A percentile compares a stretch with the other conserved stretches of the same genome.
Conservation (phyloP, 2,888 invertebrate genomes). For the Matsumyia berberina region DNA sequence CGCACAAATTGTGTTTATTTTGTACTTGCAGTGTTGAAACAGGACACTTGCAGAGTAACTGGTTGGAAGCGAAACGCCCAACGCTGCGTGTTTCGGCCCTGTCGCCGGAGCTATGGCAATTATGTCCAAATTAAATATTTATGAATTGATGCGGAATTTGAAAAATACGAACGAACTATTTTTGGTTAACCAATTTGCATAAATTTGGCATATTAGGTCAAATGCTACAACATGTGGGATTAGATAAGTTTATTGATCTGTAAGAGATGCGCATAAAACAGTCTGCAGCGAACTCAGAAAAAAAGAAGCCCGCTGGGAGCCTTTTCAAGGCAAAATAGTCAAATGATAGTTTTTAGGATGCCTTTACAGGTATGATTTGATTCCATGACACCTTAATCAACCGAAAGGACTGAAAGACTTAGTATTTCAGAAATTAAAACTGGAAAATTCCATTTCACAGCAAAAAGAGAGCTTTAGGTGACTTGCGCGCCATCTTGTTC, state of each 20-base stretch:
- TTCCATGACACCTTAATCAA: too few species aligned
- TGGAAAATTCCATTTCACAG: too few species aligned
- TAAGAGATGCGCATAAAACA: neutral
- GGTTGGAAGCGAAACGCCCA: neutral
- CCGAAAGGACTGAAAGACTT: too few species aligned
- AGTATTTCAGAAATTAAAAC: too few species aligned
- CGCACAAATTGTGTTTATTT: slow-evolving; percentile 13
- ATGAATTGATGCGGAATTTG: slow-evolving; percentile 25
- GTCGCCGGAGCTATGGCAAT: neutral
- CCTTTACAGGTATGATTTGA: too few species aligned
- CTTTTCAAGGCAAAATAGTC: neutral
- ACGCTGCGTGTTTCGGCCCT: neutral
- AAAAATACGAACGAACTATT: slow-evolving; percentile 12
- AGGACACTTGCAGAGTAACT: slow-evolving; percentile 25
- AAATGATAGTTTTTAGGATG: too few species aligned
- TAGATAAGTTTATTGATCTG: slow-evolving; percentile 1
- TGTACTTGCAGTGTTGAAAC: slow-evolving; percentile 22
- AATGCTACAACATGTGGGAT: neutral
- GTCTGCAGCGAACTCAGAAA: too few species aligned
- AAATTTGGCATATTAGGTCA: slow-evolving; percentile 22
- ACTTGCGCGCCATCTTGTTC: too few species aligned
- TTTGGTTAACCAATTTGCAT: slow-evolving; percentile 8
- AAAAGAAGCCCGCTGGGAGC: neutral
- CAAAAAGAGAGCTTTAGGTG: too few species aligned
- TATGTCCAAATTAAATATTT: slow-evolving; percentile 28